Evolutionary conservation across 2,888 invertebrate genomes (phyloP).

Genomic region (Cotesia congregata): DNA sequence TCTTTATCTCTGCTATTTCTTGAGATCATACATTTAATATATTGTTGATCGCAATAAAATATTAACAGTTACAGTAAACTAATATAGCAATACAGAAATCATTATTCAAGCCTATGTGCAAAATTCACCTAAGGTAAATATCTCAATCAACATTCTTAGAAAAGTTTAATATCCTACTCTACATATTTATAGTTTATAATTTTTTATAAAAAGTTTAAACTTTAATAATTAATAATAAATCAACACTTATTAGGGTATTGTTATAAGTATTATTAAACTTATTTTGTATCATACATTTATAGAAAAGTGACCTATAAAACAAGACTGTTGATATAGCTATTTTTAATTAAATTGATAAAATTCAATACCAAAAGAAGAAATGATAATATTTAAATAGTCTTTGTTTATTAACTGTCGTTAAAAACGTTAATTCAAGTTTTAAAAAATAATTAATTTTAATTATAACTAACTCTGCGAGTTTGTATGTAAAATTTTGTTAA

Average conservation of each 20-base stretch:
- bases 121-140: not conserved
- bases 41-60: not conserved
- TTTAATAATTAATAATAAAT: constrained; percentile 3
- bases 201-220: constrained; percentile 19
- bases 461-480: constrained; percentile 3
- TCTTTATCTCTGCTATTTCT: not conserved
- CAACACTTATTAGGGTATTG: constrained; percentile 15
- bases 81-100: not conserved
- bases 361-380: not conserved
- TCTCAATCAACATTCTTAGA: not conserved
- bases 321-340: too few species aligned
- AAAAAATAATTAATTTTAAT: constrained; percentile 16
- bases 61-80: not conserved
- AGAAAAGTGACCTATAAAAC: too few species aligned
- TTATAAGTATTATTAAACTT: not conserved
- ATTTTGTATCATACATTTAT: not conserved
- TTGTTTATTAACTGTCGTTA: not conserved
- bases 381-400: not conserved
- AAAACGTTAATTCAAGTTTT: too few species aligned
- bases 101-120: not conserved
- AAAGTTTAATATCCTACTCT: constrained; percentile 19
- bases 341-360: not conserved
- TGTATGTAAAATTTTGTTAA: not conserved
- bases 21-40: not conserved
- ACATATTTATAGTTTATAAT: constrained; percentile 9